A percentile compares a stretch with the other conserved stretches of the same genome.
These are phyloP conservation scores for Myzus persicae DNA, from an alignment of 1,140 invertebrate genomes.

Conservation along the genomic window DNA sequence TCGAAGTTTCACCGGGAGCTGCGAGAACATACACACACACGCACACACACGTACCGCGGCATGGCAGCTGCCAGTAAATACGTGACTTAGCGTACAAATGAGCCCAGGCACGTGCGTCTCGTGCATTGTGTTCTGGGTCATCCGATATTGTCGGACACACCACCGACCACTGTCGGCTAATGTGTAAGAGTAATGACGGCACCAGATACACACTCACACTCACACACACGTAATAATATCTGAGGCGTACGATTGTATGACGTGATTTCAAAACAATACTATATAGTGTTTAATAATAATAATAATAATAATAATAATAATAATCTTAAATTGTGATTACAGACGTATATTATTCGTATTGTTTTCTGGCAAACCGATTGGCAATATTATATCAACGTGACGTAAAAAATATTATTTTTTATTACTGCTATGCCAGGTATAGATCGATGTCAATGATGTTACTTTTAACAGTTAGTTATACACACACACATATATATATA, in stretches of 20 bases:
- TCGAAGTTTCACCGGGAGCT: slow-evolving; percentile 30
- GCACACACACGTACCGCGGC: not conserved
- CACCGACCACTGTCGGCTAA: not conserved
- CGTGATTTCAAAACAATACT: slow-evolving; percentile 1
- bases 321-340: not conserved
- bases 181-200: slow-evolving; percentile 4
- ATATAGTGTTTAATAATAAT: slow-evolving; percentile 14
- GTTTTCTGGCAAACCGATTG: not conserved
- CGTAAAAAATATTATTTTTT: not conserved
- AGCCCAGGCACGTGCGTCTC: slow-evolving; percentile 37
- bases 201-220: not conserved
- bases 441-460: too few relatives aligned
- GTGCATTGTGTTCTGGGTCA: slow-evolving; percentile 38
- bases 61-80: slow-evolving; percentile 42
- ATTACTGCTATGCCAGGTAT: too few relatives aligned
- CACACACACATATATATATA: too few relatives aligned
- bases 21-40: not conserved
- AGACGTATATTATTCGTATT: not conserved
- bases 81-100: slow-evolving; percentile 53
- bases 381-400: not conserved
- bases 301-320: not conserved
- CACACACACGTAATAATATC: not conserved
- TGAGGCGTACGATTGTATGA: not conserved
- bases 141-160: slow-evolving; percentile 42
- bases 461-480: too few relatives aligned